Base-by-base conservation (phyloP, 2,888 invertebrate species). In the Luperina nickerlii region DNA sequence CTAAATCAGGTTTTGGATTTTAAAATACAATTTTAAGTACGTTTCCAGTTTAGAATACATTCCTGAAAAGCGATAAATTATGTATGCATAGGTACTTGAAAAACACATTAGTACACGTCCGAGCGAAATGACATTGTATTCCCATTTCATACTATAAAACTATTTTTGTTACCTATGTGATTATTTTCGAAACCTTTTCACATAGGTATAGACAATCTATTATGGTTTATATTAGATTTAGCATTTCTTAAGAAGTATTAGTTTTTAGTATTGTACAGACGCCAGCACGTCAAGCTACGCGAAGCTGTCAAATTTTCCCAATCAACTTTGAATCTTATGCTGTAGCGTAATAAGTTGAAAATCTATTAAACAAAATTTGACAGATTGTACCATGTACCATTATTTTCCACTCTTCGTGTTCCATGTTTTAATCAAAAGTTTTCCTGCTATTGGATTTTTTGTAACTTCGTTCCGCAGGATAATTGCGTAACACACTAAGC, bases 41-140 rank as follows among this genome's bases (percentile, higher is more conserved):
- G 42, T 24, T 78, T 66, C n/a, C 18, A 65, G 45, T 38, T 68
- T 73, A 72, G 32, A 66, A 57, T 54, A 54, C 24, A 9, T 66
- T n/a, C 11, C 65, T 66, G 51, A 15, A 70, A 82, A 57, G 42
- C 82, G 70, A 81, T 82, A 75, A 75, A 82, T 75, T 51, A 42
- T 82, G 65, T 65, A 15, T 82, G 60, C 66, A n/a, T 71, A 38
- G 38, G 38, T 38, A 63, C 54, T 54, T 62, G 60, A 54, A 76
- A 80, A 75, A 70, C 24, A 66, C 69, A 71, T 76, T 82, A 82
- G 51, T 82, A 48, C 6, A 82, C 82, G 74, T 81, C 66, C n/a
- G 20, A 15, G 15, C 42, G 32, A 81, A 67, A 74, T 79, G 67
- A 60, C 32, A 67, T 45, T 20, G 60, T 42, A 9, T 42, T 67